Percentiles rank a stretch among this genome's conserved stretches.
phyloP scores from a whole-genome alignment of 2,113 vertebrate species.

The Rhombomys opimus region DNA sequence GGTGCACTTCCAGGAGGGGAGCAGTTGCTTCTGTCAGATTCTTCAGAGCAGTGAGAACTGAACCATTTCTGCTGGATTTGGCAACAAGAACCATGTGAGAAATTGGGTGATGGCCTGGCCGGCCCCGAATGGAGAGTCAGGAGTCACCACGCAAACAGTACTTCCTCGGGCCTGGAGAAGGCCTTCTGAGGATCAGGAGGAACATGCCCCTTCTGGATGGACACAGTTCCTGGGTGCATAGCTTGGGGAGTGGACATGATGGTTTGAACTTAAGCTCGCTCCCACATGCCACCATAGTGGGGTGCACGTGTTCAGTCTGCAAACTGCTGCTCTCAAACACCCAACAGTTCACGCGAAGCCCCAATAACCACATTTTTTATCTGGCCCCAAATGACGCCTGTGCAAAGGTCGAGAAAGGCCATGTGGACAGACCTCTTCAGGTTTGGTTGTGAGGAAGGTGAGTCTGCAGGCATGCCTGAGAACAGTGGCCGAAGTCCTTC shows the following conservation, averaged over 20 bases:
- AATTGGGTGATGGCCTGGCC: neutral
- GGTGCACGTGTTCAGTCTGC: neutral
- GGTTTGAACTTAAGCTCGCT: neutral
- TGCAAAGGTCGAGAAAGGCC: neutral
- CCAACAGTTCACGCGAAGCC: neutral
- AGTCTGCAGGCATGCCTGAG: neutral
- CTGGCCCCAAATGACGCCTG: neutral
- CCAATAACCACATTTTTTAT: neutral
- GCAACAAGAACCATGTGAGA: neutral
- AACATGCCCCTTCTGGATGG: neutral
- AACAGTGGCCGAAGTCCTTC: neutral
- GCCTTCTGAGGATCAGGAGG: too few relatives aligned
- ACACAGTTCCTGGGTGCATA: neutral
- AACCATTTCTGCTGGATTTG: neutral
- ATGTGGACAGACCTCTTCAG: neutral
- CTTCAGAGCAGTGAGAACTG: accelerated
- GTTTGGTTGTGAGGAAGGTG: neutral
- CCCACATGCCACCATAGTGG: neutral
- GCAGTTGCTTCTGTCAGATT: neutral
- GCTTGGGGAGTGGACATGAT: neutral
- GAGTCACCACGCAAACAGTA: neutral
- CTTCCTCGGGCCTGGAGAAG: neutral
- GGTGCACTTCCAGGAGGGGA: neutral
- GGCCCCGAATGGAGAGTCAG: neutral
- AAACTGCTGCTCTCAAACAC: neutral